These are phyloP conservation scores for Moxostoma hubbsi DNA, from an alignment of 2,797 vertebrate genomes.

Conservation along the genomic window DNA sequence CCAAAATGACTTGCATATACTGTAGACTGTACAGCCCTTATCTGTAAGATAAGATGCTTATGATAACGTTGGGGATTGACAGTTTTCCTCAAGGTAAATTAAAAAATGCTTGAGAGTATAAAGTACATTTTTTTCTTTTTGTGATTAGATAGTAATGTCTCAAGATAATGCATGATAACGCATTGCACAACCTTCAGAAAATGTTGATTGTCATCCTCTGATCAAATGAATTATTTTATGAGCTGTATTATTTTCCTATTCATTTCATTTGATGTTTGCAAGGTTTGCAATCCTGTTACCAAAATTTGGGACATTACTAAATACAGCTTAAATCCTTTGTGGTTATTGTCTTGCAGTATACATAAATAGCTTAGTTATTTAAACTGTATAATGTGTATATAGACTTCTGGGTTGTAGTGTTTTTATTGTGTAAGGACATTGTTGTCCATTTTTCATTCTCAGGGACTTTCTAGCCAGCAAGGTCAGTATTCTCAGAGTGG, in stretches of 20 bases:
- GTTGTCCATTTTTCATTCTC: background rate
- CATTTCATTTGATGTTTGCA: no score
- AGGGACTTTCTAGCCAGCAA: background rate
- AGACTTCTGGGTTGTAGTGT: background rate
- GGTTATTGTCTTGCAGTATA: no score
- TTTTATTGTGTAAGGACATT: background rate
- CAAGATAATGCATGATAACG: background rate
- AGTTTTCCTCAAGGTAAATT: background rate
- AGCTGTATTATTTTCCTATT: no score
- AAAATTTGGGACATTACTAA: no score
- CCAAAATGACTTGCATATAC: background rate
- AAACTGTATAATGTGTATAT: no score
- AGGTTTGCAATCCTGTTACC: no score
- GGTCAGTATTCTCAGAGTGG: constrained; percentile 5
- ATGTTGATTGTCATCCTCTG: no score
- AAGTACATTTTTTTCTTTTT: background rate
- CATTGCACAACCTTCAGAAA: no score
- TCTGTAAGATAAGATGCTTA: constrained; percentile 14
- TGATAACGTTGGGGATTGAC: constrained; percentile 19
- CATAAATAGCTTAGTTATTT: no score
- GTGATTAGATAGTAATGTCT: background rate
- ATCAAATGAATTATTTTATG: no score
- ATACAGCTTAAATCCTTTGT: no score
- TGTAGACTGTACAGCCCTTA: background rate
- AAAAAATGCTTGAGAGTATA: background rate